phyloP scores from a whole-genome alignment of 2,888 invertebrate genomes.

The Chrysomela aeneicollis region DNA sequence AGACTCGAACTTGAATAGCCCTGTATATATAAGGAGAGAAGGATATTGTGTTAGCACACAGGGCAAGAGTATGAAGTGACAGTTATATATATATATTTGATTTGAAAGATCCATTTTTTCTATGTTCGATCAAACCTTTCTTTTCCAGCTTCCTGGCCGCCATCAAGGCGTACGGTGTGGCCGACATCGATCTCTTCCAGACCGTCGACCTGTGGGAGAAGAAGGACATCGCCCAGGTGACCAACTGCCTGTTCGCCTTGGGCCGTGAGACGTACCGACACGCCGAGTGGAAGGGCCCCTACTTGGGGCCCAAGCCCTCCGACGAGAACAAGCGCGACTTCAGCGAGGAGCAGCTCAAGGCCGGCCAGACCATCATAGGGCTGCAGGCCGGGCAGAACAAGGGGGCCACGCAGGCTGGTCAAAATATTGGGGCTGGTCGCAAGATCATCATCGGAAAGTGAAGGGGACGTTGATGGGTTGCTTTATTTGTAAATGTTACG shows the following conservation, averaged over 20 bases:
- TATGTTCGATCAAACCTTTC: too few species aligned
- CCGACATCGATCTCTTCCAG: constrained; percentile 93
- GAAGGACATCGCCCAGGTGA: constrained; percentile 87
- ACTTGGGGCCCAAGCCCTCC: constrained; percentile 92
- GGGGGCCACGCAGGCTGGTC: constrained; percentile 92
- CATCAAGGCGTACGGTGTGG: constrained; percentile 86
- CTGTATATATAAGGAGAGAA: too few species aligned
- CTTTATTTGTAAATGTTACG: constrained; percentile 12
- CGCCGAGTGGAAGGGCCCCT: constrained; percentile 71
- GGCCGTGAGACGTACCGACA: constrained; percentile 67
- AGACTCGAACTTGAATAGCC: too few species aligned
- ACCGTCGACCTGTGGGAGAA: constrained; percentile 97
- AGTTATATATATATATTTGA: too few species aligned
- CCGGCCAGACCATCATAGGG: constrained; percentile 89
- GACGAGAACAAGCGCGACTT: constrained; percentile 95
- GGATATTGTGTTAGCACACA: too few species aligned
- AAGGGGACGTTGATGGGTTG: constrained; percentile 24
- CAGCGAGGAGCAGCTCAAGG: constrained; percentile 88
- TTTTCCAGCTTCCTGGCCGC: constrained; percentile 82
- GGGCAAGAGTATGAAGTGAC: too few species aligned
- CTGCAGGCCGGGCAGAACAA: constrained; percentile 97
- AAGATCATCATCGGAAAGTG: constrained; percentile 92
- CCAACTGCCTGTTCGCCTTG: constrained; percentile 84
- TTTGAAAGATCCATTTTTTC: too few species aligned
- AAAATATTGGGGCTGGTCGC: constrained; percentile 88